phyloP scores from a whole-genome alignment of 1,140 invertebrate genomes.

The Drosophila malerkotliana region DNA sequence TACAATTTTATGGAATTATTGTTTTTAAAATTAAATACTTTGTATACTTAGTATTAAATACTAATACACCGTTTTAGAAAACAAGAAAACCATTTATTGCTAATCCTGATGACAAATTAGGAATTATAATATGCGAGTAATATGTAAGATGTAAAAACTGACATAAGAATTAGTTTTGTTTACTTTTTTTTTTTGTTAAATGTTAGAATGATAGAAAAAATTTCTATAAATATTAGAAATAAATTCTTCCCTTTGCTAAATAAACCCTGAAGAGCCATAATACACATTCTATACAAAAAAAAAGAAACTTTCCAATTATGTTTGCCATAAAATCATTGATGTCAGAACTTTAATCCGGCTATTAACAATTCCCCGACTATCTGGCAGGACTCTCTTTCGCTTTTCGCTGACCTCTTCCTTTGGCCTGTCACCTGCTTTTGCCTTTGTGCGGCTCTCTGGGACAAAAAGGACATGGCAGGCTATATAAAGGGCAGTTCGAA shows the following conservation, averaged over 20 bases:
- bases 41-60: no score
- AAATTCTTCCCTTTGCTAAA: no score
- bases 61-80: no score
- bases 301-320: constrained; percentile 1
- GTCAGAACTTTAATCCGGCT: constrained; percentile 39
- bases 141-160: no score
- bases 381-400: constrained; percentile 22
- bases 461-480: constrained; percentile 62
- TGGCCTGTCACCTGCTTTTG: constrained; percentile 28
- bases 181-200: no score
- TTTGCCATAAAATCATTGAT: constrained; percentile 1
- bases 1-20: no score
- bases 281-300: not conserved
- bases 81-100: no score
- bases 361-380: constrained; percentile 33
- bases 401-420: constrained; percentile 22
- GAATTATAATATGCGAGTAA: not conserved
- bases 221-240: no score
- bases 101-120: not conserved
- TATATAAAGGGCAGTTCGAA: not conserved
- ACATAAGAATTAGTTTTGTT: no score
- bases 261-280: no score
- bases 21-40: no score
- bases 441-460: constrained; percentile 41
- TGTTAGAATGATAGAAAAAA: no score